A percentile compares a stretch with the other conserved stretches of the same genome.
phyloP scores from a whole-genome alignment of 2,113 vertebrate species.

The Bubo blakistoni region DNA sequence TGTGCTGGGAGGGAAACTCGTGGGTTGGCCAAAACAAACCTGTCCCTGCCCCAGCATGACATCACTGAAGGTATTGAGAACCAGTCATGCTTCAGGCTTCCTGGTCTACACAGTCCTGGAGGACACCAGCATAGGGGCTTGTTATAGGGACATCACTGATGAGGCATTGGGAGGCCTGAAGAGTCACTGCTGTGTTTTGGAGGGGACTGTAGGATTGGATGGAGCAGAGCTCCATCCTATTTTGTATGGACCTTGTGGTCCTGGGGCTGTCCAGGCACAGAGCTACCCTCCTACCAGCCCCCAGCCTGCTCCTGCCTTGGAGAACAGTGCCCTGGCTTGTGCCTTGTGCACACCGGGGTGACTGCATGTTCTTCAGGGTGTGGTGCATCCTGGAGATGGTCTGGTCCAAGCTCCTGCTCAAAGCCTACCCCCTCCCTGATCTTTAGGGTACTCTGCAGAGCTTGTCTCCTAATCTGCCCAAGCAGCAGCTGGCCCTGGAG shows the following conservation, averaged over 20 bases:
- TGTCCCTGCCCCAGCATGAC: neutral
- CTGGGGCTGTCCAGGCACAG: neutral
- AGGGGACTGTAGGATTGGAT: neutral
- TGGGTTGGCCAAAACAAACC: neutral
- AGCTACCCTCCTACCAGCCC: neutral
- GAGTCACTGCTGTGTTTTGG: neutral
- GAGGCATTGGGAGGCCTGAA: neutral
- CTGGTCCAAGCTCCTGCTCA: neutral
- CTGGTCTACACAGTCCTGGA: neutral
- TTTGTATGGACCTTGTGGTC: neutral
- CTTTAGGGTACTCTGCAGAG: neutral
- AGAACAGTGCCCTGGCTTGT: neutral
- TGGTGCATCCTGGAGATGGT: neutral
- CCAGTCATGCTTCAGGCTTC: neutral
- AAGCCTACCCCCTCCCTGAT: neutral
- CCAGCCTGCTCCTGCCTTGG: neutral
- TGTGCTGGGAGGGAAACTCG: neutral
- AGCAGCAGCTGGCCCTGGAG: neutral
- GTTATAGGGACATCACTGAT: neutral
- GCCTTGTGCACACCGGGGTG: neutral
- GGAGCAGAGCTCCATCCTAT: neutral
- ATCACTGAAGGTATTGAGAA: neutral
- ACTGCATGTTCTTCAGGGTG: fast-evolving
- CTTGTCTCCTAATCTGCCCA: neutral
- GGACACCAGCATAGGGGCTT: neutral